These are phyloP conservation scores for Drosophila rellima DNA, from an alignment of 2,888 invertebrate genomes.

Conservation along the genomic window DNA sequence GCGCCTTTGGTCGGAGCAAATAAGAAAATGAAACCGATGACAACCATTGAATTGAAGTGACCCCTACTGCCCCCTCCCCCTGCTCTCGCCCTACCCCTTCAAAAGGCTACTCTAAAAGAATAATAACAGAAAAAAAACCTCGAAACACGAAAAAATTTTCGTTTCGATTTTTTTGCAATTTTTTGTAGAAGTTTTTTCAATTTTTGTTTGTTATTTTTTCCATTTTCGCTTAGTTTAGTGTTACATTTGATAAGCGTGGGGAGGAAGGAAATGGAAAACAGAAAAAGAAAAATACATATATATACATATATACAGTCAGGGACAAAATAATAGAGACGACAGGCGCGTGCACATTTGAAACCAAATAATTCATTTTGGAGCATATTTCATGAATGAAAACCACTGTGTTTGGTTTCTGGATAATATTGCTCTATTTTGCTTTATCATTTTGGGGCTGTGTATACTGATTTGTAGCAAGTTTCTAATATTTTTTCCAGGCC, in stretches of 20 bases:
- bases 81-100: background rate
- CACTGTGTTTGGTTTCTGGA: no score
- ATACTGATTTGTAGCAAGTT: no score
- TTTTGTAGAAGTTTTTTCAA: constrained; percentile 28
- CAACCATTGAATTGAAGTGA: constrained; percentile 11
- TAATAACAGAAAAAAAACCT: background rate
- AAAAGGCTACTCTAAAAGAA: no score
- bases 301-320: background rate
- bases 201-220: background rate
- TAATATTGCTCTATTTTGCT: no score
- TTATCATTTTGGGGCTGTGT: no score
- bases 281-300: constrained; percentile 2
- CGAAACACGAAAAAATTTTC: constrained; percentile 34
- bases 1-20: background rate
- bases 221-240: constrained; percentile 22
- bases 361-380: no score
- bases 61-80: background rate
- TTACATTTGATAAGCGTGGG: constrained; percentile 7
- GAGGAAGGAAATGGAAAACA: constrained; percentile 3
- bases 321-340: no score
- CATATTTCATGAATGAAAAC: no score
- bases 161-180: constrained; percentile 40
- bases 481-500: no score
- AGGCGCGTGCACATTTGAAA: no score
- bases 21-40: constrained; percentile 18